phyloP scores from a whole-genome alignment of 1,140 invertebrate species.

The Leptonema lineaticorne region DNA sequence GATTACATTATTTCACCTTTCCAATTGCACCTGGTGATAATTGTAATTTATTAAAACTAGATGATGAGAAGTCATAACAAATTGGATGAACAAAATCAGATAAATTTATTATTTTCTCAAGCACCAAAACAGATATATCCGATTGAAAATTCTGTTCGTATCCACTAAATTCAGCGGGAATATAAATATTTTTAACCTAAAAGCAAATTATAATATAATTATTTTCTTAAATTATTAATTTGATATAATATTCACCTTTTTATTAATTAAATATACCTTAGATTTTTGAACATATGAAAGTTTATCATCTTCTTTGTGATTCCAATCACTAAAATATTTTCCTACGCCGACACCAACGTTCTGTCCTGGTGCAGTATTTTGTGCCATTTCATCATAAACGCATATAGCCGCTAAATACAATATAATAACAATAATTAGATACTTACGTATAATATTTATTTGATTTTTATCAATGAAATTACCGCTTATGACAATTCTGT shows the following conservation, averaged over 20 bases:
- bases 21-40: not conserved
- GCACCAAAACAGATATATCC: too few relatives aligned
- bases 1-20: not conserved
- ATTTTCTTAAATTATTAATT: not conserved
- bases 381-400: not conserved
- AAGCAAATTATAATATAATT: not conserved
- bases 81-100: too few relatives aligned
- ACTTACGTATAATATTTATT: not conserved
- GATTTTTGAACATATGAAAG: not conserved
- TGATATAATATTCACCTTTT: not conserved
- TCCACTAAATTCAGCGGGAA: too few relatives aligned
- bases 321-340: not conserved
- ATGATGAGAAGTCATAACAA: too few relatives aligned
- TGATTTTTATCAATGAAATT: not conserved
- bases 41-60: too few relatives aligned
- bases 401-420: not conserved
- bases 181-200: too few relatives aligned
- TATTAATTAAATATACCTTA: not conserved
- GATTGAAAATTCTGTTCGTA: too few relatives aligned
- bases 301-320: not conserved
- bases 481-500: conserved; percentile 17
- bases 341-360: not conserved
- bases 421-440: not conserved
- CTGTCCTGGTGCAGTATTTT: not conserved
- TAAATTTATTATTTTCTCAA: too few relatives aligned